These are phyloP conservation scores for Taenioides sp. DNA, from an alignment of 2,797 vertebrate genomes.

Conservation along the genomic window DNA sequence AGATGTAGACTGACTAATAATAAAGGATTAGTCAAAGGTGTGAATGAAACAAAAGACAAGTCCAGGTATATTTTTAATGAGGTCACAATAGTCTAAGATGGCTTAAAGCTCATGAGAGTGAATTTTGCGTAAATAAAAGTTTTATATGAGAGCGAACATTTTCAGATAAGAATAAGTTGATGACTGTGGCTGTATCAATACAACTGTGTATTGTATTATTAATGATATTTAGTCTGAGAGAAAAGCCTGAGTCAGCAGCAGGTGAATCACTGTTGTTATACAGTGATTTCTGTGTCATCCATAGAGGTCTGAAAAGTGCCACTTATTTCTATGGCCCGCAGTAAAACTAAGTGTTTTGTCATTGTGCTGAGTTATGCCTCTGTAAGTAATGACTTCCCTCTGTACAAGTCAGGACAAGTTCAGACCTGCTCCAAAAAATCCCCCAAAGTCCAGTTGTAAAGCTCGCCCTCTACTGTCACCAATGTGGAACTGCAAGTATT, in stretches of 20 bases:
- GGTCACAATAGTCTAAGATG: too few relatives aligned
- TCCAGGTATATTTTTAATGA: too few relatives aligned
- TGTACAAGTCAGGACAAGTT: constrained; percentile 34
- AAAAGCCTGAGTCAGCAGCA: constrained; percentile 3
- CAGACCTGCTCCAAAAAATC: constrained; percentile 18
- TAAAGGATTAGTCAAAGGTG: too few relatives aligned
- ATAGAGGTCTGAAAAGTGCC: neutral
- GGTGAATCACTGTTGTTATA: constrained; percentile 7
- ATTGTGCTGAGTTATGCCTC: neutral
- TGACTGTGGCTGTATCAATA: neutral
- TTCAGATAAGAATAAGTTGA: neutral
- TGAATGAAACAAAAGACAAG: too few relatives aligned
- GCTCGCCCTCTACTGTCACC: neutral
- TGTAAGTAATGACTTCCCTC: neutral
- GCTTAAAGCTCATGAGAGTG: too few relatives aligned
- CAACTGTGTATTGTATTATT: neutral
- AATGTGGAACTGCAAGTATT: neutral
- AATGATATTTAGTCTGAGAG: constrained; percentile 1
- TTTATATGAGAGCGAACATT: too few relatives aligned
- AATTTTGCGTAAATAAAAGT: too few relatives aligned
- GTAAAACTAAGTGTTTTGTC: constrained; percentile 10
- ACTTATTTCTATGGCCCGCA: constrained; percentile 3
- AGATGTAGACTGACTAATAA: too few relatives aligned
- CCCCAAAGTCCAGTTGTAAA: constrained; percentile 15
- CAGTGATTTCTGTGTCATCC: constrained; percentile 7